phyloP scores from a whole-genome alignment of 2,797 vertebrate genomes.

The Sebastes taczanowskii region DNA sequence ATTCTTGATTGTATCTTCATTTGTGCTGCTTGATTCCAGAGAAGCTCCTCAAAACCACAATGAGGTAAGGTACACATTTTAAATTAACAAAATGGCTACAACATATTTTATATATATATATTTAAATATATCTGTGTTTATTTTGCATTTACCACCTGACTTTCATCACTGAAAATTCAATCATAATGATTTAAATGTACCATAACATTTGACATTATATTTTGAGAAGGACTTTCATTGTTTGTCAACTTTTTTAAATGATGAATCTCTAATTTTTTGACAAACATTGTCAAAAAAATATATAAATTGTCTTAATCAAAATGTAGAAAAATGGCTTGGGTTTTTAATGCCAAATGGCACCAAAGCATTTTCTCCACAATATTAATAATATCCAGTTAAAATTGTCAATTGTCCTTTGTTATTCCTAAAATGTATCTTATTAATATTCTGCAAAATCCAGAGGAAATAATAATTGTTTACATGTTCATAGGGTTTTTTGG shows the following conservation, averaged over 20 bases:
- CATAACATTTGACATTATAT: not conserved
- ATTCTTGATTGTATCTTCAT: slow-evolving; percentile 44
- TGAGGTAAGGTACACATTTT: slow-evolving; percentile 49
- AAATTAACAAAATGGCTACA: no score
- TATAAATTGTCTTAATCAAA: not conserved
- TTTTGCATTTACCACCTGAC: not conserved
- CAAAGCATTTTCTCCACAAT: not conserved
- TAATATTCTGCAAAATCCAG: not conserved
- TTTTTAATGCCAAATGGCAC: not conserved
- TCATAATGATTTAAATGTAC: not conserved
- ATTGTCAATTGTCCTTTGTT: not conserved
- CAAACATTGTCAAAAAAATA: not conserved
- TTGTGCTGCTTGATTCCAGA: slow-evolving; percentile 48
- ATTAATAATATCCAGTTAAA: not conserved
- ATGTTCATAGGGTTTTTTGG: slow-evolving; percentile 42
- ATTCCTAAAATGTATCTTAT: not conserved
- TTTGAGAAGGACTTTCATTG: not conserved
- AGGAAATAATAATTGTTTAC: not conserved
- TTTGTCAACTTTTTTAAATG: not conserved
- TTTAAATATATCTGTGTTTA: not conserved
- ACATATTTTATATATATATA: no score
- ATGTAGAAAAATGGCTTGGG: not conserved
- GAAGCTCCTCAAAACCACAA: slow-evolving; percentile 9
- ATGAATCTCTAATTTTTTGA: not conserved
- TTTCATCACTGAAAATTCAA: not conserved